phyloP scores from a whole-genome alignment of 2,888 invertebrate species.

The Corythucha ciliata region DNA sequence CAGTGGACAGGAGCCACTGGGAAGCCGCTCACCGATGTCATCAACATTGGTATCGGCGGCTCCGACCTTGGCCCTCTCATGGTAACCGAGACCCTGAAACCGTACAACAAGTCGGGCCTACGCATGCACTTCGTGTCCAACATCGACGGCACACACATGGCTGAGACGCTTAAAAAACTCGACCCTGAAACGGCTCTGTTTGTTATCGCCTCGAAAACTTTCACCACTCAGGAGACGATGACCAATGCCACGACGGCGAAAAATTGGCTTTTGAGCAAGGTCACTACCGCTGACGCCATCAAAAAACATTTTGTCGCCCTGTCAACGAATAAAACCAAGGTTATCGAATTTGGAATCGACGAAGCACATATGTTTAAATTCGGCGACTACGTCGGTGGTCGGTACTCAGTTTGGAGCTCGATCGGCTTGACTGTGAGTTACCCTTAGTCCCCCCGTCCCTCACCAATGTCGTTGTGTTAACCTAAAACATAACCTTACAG shows the following conservation, averaged over 20 bases:
- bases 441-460: too few relatives aligned
- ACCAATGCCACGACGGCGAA: conserved; percentile 99
- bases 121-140: conserved; percentile 95
- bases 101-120: conserved; percentile 77
- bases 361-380: conserved; percentile 98
- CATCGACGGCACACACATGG: conserved; percentile 97
- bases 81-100: conserved; percentile 96
- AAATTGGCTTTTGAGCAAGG: conserved; percentile 71
- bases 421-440: conserved; percentile 97
- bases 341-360: conserved; percentile 95
- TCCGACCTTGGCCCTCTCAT: conserved; percentile 98
- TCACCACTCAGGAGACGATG: conserved; percentile 98
- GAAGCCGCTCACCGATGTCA: conserved; percentile 89
- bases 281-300: conserved; percentile 9
- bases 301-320: conserved; percentile 88
- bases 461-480: too few relatives aligned
- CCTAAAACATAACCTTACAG: too few relatives aligned
- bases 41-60: conserved; percentile 99
- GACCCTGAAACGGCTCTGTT: conserved; percentile 91
- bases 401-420: conserved; percentile 92
- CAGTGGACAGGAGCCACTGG: conserved; percentile 71
- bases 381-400: conserved; percentile 99
- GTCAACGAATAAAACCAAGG: conserved; percentile 89
- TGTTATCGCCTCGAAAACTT: conserved; percentile 98
- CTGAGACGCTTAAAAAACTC: conserved; percentile 80